Conservation (phyloP, 2,797 vertebrate species). For the Philypnodon macrostomus region DNA sequence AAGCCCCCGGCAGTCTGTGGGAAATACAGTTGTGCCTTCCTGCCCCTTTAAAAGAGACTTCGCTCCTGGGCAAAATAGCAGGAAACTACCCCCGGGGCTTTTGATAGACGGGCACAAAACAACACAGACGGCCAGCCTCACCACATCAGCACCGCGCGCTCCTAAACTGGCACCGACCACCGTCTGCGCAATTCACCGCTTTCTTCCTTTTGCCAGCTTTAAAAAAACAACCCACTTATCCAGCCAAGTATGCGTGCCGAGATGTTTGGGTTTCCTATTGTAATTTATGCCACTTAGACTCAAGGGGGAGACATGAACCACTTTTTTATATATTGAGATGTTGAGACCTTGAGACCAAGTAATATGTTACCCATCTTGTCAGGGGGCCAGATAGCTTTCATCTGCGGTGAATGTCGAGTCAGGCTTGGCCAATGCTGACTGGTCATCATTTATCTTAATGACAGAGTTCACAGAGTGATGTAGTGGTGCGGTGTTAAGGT, state of each 20-base stretch:
- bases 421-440: conserved; percentile 30
- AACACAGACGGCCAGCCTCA: conserved; percentile 55
- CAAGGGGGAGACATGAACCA: conserved; percentile 74
- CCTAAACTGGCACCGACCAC: conserved; percentile 47
- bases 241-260: conserved; percentile 27
- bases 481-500: conserved; percentile 44
- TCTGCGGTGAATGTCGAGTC: conserved; percentile 42
- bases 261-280: conserved; percentile 27
- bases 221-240: conserved; percentile 12
- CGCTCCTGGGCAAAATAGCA: conserved; percentile 92
- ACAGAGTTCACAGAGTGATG: conserved; percentile 53
- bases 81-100: conserved; percentile 88
- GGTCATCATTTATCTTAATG: conserved; percentile 59
- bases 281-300: conserved; percentile 44
- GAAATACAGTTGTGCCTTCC: conserved; percentile 94
- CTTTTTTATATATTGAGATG: conserved; percentile 1
- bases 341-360: conserved; percentile 17
- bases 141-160: conserved; percentile 46
- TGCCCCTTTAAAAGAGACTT: conserved; percentile 95
- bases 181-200: conserved; percentile 35
- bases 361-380: conserved; percentile 21
- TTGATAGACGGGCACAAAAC: conserved; percentile 69
- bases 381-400: conserved; percentile 30
- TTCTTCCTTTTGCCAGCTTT: conserved; percentile 4
- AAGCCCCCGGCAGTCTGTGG: conserved; percentile 80